These are phyloP conservation scores for Etia nguti DNA, from an alignment of 2,113 vertebrate species.

Conservation along the genomic window DNA sequence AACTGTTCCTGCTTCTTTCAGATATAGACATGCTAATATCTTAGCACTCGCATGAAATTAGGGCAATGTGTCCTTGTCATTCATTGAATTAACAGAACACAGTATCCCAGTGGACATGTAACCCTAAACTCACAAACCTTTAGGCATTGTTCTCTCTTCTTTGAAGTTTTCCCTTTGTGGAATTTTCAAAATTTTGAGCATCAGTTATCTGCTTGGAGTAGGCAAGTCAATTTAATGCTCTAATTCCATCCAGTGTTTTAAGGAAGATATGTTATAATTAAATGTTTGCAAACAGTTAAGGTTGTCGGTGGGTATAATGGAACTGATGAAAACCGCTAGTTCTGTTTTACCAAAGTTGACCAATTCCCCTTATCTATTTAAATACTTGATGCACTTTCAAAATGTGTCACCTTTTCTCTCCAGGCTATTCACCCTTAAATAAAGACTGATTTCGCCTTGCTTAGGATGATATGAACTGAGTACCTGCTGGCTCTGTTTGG, in stretches of 20 bases:
- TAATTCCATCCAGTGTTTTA: neutral
- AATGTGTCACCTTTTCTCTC: neutral
- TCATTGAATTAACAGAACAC: neutral
- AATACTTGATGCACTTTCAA: neutral
- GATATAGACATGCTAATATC: neutral
- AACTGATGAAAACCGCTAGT: neutral
- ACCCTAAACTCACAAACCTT: slow-evolving; percentile 17
- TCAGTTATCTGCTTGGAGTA: neutral
- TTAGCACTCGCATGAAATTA: slow-evolving; percentile 13
- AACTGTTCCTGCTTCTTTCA: neutral
- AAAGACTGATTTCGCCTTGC: slow-evolving; percentile 11
- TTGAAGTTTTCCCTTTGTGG: neutral
- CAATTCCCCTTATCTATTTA: neutral
- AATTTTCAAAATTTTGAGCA: neutral
- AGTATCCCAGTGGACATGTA: slow-evolving; percentile 13
- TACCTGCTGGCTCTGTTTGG: neutral
- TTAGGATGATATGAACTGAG: neutral
- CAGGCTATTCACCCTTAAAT: slow-evolving; percentile 9
- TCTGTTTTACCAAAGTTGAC: neutral
- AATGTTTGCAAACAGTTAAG: neutral
- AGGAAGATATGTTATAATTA: neutral
- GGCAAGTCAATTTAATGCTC: neutral
- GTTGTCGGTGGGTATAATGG: neutral
- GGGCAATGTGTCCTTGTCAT: slow-evolving; percentile 23
- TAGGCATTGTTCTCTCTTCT: neutral